phyloP scores from a whole-genome alignment of 2,113 vertebrate genomes.

The Crotophaga sulcirostris region DNA sequence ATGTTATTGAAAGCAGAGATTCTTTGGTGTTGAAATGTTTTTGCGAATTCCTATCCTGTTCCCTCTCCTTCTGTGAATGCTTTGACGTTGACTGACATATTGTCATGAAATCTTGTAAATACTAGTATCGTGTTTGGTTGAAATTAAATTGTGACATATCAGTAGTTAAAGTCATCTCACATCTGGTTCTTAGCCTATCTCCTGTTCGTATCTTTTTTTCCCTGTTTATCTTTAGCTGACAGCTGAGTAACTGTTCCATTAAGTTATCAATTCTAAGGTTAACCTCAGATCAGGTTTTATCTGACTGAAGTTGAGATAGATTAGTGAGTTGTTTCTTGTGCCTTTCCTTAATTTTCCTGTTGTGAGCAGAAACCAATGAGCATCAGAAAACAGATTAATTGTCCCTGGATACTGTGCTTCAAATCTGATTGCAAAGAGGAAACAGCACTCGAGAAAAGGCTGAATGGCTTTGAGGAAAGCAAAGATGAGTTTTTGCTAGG shows the following conservation, averaged over 20 bases:
- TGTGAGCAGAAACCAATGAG: background rate
- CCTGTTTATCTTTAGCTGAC: conserved; percentile 26
- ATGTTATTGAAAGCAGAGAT: conserved; percentile 2
- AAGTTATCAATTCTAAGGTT: conserved; percentile 33
- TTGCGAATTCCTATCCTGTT: background rate
- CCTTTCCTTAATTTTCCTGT: conserved; percentile 10
- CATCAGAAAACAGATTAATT: background rate
- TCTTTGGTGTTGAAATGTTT: background rate
- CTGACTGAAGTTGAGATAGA: background rate
- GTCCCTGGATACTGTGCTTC: background rate
- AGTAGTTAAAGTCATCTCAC: background rate
- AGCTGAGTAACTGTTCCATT: conserved; percentile 41
- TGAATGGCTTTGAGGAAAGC: background rate
- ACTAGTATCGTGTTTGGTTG: background rate
- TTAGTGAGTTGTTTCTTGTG: background rate
- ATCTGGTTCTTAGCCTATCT: background rate
- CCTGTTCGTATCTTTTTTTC: background rate
- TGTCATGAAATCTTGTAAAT: conserved; percentile 16
- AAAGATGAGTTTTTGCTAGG: background rate
- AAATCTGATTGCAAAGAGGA: background rate
- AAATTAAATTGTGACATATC: background rate
- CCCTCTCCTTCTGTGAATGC: background rate
- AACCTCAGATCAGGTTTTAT: conserved; percentile 2
- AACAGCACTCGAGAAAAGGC: background rate
- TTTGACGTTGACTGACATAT: conserved; percentile 10